Evolutionary conservation across 2,888 invertebrate species (phyloP).

Genomic region (Acanthosepion lycidas): DNA sequence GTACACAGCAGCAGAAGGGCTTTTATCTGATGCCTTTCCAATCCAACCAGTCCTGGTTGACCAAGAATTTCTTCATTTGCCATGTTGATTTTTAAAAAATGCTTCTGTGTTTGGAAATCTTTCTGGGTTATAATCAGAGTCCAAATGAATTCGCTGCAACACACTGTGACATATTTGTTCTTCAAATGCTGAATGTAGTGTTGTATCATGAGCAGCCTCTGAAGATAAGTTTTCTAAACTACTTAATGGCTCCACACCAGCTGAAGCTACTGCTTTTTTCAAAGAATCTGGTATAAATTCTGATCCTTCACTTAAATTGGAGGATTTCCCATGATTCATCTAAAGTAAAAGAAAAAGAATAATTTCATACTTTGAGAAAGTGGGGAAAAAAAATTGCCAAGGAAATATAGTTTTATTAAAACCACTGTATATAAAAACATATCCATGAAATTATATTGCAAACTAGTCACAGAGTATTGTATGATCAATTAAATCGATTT

Average conservation of each 20-base stretch:
- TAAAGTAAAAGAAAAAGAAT: constrained; percentile 58
- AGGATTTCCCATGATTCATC: constrained; percentile 67
- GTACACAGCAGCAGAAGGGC: neutral
- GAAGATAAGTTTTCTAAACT: constrained; percentile 77
- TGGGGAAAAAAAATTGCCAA: too few relatives aligned
- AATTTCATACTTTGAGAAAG: neutral
- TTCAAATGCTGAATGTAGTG: constrained; percentile 78
- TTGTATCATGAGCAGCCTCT: constrained; percentile 76
- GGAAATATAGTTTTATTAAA: too few relatives aligned
- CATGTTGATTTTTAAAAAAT: constrained; percentile 61
- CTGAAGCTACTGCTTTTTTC: constrained; percentile 76
- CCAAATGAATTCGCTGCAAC: constrained; percentile 76
- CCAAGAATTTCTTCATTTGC: neutral
- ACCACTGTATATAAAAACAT: too few relatives aligned
- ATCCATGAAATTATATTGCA: too few relatives aligned
- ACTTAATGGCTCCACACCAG: constrained; percentile 76
- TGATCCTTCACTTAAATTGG: constrained; percentile 62
- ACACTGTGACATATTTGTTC: constrained; percentile 77
- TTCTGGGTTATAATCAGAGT: constrained; percentile 74
- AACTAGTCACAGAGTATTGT: too few relatives aligned
- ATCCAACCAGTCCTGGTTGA: neutral
- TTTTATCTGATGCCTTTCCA: neutral
- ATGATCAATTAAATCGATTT: too few relatives aligned
- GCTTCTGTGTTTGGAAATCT: constrained; percentile 72
- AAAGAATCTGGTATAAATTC: constrained; percentile 73